Percentiles rank a stretch among this genome's conserved stretches.
These are phyloP conservation scores for Nannobrachium achirus DNA, from an alignment of 2,113 vertebrate species.

Conservation along the genomic window DNA sequence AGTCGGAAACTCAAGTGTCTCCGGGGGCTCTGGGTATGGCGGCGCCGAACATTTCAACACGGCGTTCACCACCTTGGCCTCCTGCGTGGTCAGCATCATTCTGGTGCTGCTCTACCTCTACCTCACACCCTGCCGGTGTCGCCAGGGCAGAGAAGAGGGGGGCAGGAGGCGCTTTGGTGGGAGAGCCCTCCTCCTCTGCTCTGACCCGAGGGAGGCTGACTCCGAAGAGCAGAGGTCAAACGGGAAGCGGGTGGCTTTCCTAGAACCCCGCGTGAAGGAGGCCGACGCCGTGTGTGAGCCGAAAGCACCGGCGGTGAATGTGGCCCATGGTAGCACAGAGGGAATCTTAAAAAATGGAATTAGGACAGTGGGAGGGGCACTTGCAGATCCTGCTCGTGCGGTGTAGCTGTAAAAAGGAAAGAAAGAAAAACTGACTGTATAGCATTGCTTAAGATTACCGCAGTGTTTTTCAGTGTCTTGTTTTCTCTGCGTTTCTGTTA, in stretches of 20 bases:
- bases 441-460: too few species aligned
- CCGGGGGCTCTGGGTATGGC: slow-evolving; percentile 58
- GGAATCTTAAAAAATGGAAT: slow-evolving; percentile 85
- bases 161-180: slow-evolving; percentile 20
- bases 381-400: slow-evolving; percentile 45
- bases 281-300: slow-evolving; percentile 74
- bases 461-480: slow-evolving; percentile 22
- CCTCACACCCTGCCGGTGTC: slow-evolving; percentile 85
- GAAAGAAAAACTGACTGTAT: too few species aligned
- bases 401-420: slow-evolving; percentile 38
- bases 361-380: slow-evolving; percentile 76
- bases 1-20: slow-evolving; percentile 80
- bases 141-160: slow-evolving; percentile 3
- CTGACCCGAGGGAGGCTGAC: slow-evolving; percentile 65
- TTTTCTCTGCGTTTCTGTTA: slow-evolving; percentile 1
- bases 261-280: slow-evolving; percentile 80
- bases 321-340: slow-evolving; percentile 74
- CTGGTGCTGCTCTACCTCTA: slow-evolving; percentile 89
- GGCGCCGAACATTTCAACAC: slow-evolving; percentile 86
- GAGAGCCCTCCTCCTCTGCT: slow-evolving; percentile 65
- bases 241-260: slow-evolving; percentile 86
- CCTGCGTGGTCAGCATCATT: slow-evolving; percentile 87
- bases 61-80: slow-evolving; percentile 88
- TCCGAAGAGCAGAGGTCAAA: slow-evolving; percentile 74
- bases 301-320: slow-evolving; percentile 76